Evolutionary conservation across 2,888 invertebrate genomes (phyloP), one percentile per base, ranked within the genome.

Genomic region (Sminthurides aquaticus): DNA sequence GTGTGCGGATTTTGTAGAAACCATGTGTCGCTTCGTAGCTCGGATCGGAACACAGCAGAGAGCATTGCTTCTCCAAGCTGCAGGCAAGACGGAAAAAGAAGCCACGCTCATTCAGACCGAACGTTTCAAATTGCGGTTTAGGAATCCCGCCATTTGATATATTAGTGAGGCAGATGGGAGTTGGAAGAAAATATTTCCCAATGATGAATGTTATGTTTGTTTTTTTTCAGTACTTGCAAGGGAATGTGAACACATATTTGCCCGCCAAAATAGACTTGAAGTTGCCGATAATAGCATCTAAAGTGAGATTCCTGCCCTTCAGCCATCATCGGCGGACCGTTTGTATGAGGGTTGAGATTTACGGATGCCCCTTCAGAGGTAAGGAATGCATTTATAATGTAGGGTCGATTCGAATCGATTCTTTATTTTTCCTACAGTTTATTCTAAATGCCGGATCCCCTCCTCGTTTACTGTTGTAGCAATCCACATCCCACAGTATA

Each of bases 331-430:
- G 86, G 3, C 83, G 92, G 68, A 93, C 91, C 0, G 90, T 93
- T 60, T 95, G 94, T 81, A 89, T 95, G 89, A 81, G 94, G 68
- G 89, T 93, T 34, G 94, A 94, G 78, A 79, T 94, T 28, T 92
- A 91, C 78, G 94, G 94, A 25, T 94, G 93, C 78, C 82, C 82
- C 54, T 91, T 91, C 87, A 86, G 84, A 77, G 87, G 87, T 87
- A 75, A 77, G 76, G 62, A 60, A 24, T 28, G 3, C n/a, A 8
- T 57, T 48, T 34, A 34, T n/a, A n/a, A n/a, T n/a, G n/a, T n/a
- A n/a, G n/a, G n/a, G n/a, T n/a, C n/a, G n/a, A n/a, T n/a, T n/a
- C n/a, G n/a, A n/a, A n/a, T n/a, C n/a, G n/a, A n/a, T n/a, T 56
- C 57, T 49, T 29, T 28, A 57, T 49, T 49, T 65, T 62, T 24